These are phyloP conservation scores for Zaprionus obscuricornis DNA, from an alignment of 2,888 invertebrate genomes.

Conservation along the genomic window DNA sequence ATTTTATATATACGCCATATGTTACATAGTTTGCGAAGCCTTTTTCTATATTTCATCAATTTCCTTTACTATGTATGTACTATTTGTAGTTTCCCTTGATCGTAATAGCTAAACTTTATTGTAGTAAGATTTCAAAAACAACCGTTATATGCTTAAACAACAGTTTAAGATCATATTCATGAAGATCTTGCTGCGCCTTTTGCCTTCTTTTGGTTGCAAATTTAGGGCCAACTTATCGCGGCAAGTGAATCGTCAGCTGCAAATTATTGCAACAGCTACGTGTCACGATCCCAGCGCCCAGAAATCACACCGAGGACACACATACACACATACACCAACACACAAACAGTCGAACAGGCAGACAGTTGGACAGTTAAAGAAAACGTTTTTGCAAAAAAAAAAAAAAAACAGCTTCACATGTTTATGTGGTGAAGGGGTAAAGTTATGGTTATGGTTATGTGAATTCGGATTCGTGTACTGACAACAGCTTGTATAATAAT, in stretches of 20 bases:
- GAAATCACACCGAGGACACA: conserved; percentile 47
- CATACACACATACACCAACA: conserved; percentile 18
- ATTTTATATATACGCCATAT: too few relatives aligned
- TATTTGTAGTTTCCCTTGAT: too few relatives aligned
- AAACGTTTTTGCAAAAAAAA: conserved; percentile 40
- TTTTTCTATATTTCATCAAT: too few relatives aligned
- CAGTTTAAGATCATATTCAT: conserved; percentile 5
- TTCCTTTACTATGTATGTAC: too few relatives aligned
- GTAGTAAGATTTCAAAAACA: too few relatives aligned
- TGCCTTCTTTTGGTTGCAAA: conserved; percentile 31
- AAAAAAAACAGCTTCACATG: conserved; percentile 51
- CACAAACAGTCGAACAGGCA: conserved; percentile 15
- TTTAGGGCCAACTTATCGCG: conserved; percentile 59
- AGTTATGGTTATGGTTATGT: conserved; percentile 65
- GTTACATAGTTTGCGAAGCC: too few relatives aligned
- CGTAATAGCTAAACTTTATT: too few relatives aligned
- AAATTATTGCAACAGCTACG: conserved; percentile 73
- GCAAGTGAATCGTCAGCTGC: conserved; percentile 54
- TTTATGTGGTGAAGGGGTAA: conserved; percentile 59
- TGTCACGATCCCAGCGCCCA: conserved; percentile 78
- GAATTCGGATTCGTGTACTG: conserved; percentile 5
- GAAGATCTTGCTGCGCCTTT: background rate
- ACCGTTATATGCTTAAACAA: conserved; percentile 32
- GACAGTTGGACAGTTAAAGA: conserved; percentile 17
- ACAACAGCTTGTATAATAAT: background rate